Evolutionary conservation across 2,888 invertebrate genomes (phyloP).

Genomic region (Drosophila kambysellisi): DNA sequence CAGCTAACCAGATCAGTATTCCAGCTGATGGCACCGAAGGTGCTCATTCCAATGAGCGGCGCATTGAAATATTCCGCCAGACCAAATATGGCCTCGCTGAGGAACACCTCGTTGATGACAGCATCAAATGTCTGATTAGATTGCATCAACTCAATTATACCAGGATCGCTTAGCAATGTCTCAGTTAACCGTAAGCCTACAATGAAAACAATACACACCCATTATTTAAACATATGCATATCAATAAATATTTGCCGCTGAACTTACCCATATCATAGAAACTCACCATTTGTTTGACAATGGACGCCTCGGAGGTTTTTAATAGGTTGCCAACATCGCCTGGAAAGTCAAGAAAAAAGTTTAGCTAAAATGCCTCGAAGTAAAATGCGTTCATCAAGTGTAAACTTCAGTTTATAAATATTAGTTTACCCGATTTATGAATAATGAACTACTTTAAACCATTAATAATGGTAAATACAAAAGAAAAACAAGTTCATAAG

Average conservation of each 20-base stretch:
- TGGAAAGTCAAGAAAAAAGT: conserved; percentile 3
- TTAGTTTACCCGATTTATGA: not conserved
- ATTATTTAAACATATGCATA: not conserved
- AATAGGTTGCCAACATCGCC: conserved; percentile 46
- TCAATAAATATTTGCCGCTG: not conserved
- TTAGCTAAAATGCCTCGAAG: not conserved
- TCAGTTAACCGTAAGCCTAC: conserved; percentile 61
- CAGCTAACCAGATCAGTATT: conserved; percentile 77
- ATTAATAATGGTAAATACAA: not conserved
- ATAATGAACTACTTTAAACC: not conserved
- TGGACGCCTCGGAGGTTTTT: conserved; percentile 40
- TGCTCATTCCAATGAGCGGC: conserved; percentile 78
- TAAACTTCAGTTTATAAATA: not conserved
- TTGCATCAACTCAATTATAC: conserved; percentile 62
- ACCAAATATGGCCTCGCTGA: conserved; percentile 84
- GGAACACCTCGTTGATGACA: conserved; percentile 83
- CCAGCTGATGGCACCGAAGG: conserved; percentile 81
- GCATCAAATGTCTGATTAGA: conserved; percentile 84
- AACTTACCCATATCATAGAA: conserved; percentile 73
- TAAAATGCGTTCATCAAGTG: not conserved
- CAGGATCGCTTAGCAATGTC: conserved; percentile 59
- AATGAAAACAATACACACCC: not conserved
- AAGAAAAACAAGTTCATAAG: not conserved
- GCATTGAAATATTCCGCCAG: conserved; percentile 81
- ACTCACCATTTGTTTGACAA: conserved; percentile 51